Evolutionary conservation across 1,140 invertebrate species (phyloP).

Genomic region (Bombus waltoni): DNA sequence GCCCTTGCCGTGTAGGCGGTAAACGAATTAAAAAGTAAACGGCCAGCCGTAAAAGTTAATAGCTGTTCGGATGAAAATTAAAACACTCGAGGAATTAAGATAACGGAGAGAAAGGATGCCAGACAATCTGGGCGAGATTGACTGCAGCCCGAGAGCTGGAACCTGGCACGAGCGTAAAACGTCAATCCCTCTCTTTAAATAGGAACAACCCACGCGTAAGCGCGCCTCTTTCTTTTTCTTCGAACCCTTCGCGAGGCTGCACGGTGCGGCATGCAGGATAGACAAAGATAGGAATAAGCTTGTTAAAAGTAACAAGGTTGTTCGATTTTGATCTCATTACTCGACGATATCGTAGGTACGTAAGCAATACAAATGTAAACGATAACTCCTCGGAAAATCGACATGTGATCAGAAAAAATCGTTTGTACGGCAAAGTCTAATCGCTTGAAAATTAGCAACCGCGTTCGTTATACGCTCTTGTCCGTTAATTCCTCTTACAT

Average conservation of each 20-base stretch:
- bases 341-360: too few relatives aligned
- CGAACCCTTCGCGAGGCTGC: background rate
- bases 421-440: too few relatives aligned
- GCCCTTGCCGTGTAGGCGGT: conserved; percentile 68
- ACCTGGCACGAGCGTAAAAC: conserved; percentile 3
- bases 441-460: too few relatives aligned
- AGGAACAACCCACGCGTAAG: background rate
- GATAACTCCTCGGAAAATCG: too few relatives aligned
- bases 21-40: conserved; percentile 83
- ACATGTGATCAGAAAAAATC: too few relatives aligned
- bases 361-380: too few relatives aligned
- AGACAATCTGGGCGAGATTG: conserved; percentile 55
- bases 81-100: conserved; percentile 79
- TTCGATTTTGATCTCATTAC: too few relatives aligned
- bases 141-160: conserved; percentile 4
- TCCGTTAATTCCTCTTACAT: too few relatives aligned
- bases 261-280: too few relatives aligned
- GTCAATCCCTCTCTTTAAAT: conserved; percentile 29
- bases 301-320: too few relatives aligned
- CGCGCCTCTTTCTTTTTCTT: background rate
- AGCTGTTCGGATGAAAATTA: conserved; percentile 82
- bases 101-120: conserved; percentile 62
- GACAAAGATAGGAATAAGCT: too few relatives aligned
- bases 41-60: conserved; percentile 81
- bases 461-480: too few relatives aligned